Evolutionary conservation across 2,888 invertebrate species (phyloP), one percentile per base, ranked within the genome.

Genomic region (Lacanobia oleracea): DNA sequence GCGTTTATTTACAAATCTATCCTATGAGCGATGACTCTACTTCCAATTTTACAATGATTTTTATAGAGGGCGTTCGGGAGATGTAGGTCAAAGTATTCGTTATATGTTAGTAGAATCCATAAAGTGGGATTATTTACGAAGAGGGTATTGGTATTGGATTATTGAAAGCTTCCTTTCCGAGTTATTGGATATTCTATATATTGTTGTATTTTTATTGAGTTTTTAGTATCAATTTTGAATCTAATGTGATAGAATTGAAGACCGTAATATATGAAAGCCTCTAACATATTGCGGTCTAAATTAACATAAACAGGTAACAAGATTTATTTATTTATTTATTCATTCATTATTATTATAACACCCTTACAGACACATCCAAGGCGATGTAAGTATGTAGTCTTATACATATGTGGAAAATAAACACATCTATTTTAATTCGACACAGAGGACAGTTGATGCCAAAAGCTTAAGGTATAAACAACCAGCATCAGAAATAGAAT

Each of bases 401-500:
- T n/a, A n/a, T n/a, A n/a, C n/a, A 6, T 33, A 33, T 33, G 43
- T 14, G 14, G 43, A 43, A 33, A 8, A 21, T 18, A 14, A 12
- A 10, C 54, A 18, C 21, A 23, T 57, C 12, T 1, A 43, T 16
- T 59, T n/a, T 9, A 23, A 68, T 67, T 56, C 6, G 0, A 40
- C 23, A 40, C 12, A 23, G 21, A 75, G 2, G 8, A 27, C 60
- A 56, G 45, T 43, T 9, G 43, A 48, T 63, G 62, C 45, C 54
- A 61, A 61, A 69, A 64, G 7, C 40, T 62, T 33, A 53, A 12
- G 1, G 3, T 27, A 3, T 62, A 78, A 79, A 50, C 67, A 62
- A 50, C 27, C 53, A 67, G 27, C 40, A 23, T 59, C 21, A 43
- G n/a, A 66, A 63, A 80, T 65, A 80, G 21, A 78, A 65, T 27